These are phyloP conservation scores for Pseudomyrmex flavicornis DNA, from an alignment of 1,140 invertebrate genomes.

Conservation along the genomic window DNA sequence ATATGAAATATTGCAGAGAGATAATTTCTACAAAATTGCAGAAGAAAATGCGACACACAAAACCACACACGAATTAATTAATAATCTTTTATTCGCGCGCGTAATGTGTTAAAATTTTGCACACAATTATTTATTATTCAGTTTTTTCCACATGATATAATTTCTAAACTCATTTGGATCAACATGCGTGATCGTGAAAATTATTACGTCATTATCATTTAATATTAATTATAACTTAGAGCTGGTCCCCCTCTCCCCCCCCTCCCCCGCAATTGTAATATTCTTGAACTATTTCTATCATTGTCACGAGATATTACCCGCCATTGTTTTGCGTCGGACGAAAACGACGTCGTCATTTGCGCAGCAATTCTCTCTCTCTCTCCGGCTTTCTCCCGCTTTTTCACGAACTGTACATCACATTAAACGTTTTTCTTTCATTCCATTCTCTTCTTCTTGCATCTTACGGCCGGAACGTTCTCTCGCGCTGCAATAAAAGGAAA, in stretches of 20 bases:
- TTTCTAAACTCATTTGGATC: constrained; percentile 29
- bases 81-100: no score
- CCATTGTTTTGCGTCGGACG: constrained; percentile 48
- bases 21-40: no score
- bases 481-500: constrained; percentile 40
- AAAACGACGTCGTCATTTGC: constrained; percentile 42
- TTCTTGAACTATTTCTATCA: constrained; percentile 39
- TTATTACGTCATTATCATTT: constrained; percentile 33
- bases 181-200: neutral
- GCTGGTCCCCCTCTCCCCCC: no score
- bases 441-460: constrained; percentile 53
- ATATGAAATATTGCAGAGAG: no score
- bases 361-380: constrained; percentile 20
- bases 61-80: no score
- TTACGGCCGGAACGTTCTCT: constrained; percentile 42
- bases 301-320: constrained; percentile 44
- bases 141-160: neutral
- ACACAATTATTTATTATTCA: neutral
- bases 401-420: constrained; percentile 54
- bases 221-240: constrained; percentile 9
- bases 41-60: no score
- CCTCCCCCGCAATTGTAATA: constrained; percentile 15
- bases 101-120: no score
- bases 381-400: constrained; percentile 47
- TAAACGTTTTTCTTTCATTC: constrained; percentile 57